These are phyloP conservation scores for Saimiri boliviensis DNA, from an alignment of 2,113 vertebrate species.

Conservation along the genomic window DNA sequence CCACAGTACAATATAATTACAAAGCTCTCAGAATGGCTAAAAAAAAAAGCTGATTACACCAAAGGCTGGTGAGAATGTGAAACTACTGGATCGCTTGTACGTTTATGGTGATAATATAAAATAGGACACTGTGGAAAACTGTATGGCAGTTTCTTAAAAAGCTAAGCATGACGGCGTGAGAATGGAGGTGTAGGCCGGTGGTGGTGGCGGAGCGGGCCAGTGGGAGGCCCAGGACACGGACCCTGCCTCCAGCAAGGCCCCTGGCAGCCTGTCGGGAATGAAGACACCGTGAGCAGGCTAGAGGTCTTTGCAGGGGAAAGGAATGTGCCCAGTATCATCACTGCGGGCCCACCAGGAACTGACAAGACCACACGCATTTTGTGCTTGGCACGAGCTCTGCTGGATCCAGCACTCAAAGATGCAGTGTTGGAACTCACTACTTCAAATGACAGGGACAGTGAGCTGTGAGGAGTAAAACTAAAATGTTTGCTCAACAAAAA, in stretches of 20 bases:
- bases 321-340: slow-evolving; percentile 98
- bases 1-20: background rate
- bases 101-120: background rate
- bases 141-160: background rate
- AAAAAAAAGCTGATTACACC: background rate
- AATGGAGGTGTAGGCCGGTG: slow-evolving; percentile 43
- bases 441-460: slow-evolving; percentile 97
- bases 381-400: slow-evolving; percentile 94
- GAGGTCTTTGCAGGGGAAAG: slow-evolving; percentile 97
- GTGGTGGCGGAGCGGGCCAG: fast-evolving
- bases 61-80: background rate
- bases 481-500: slow-evolving; percentile 99
- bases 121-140: background rate
- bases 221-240: background rate
- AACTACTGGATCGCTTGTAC: background rate
- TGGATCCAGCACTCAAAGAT: slow-evolving; percentile 94
- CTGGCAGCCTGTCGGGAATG: slow-evolving; percentile 85
- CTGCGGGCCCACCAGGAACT: slow-evolving; percentile 96
- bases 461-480: slow-evolving; percentile 99
- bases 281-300: slow-evolving; percentile 95
- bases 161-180: slow-evolving; percentile 43
- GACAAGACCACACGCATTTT: slow-evolving; percentile 98
- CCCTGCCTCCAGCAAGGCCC: background rate
- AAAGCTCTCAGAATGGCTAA: background rate
- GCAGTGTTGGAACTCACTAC: slow-evolving; percentile 98